phyloP scores from a whole-genome alignment of 1,140 invertebrate species.

The Dreissena rostriformis region DNA sequence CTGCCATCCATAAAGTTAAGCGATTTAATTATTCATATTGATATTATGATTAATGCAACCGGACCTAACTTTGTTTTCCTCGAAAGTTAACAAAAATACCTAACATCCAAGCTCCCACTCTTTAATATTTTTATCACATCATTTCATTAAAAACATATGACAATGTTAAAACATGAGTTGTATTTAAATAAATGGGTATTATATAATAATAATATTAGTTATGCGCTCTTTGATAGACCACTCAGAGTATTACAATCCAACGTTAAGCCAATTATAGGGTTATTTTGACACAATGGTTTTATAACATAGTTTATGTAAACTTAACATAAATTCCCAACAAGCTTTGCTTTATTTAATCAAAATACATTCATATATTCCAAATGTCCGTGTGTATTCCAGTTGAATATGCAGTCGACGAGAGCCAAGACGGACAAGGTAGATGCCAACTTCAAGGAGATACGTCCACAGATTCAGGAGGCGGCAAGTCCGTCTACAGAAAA shows the following conservation, averaged over 20 bases:
- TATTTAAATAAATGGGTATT: too few species aligned
- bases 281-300: background rate
- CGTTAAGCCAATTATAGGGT: background rate
- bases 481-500: constrained; percentile 24
- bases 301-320: constrained; percentile 3
- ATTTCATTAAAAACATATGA: too few species aligned
- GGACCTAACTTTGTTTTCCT: too few species aligned
- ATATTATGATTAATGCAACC: too few species aligned
- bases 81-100: too few species aligned
- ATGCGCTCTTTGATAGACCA: too few species aligned
- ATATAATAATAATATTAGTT: too few species aligned
- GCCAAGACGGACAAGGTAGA: constrained; percentile 44
- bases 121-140: background rate
- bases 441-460: constrained; percentile 42
- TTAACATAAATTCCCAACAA: constrained; percentile 10
- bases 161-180: too few species aligned
- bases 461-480: constrained; percentile 7
- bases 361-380: background rate
- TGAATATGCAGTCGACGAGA: constrained; percentile 38
- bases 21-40: too few species aligned
- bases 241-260: background rate
- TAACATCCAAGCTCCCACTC: too few species aligned
- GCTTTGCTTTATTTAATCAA: background rate
- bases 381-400: constrained; percentile 8
- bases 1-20: too few species aligned